Conservation (phyloP, 2,888 invertebrate species). For the Caenorhabditis zanzibari region DNA sequence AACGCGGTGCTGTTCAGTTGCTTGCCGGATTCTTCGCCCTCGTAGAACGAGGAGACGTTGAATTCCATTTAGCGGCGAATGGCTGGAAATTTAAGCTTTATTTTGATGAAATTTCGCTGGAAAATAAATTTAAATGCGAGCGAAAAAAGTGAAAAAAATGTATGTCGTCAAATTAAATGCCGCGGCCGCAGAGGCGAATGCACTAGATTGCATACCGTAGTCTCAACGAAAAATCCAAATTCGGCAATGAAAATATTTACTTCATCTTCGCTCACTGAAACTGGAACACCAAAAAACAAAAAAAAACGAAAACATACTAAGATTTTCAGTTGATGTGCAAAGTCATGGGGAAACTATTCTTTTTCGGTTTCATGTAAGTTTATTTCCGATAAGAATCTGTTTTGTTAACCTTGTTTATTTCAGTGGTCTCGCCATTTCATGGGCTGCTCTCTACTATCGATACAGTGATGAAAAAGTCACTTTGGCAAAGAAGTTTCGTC, state of each 20-base stretch:
- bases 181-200: slow-evolving; percentile 38
- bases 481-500: slow-evolving; percentile 39
- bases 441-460: slow-evolving; percentile 62
- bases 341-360: slow-evolving; percentile 59
- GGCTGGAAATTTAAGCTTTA: neutral
- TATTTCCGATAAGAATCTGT: neutral
- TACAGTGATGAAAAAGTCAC: slow-evolving; percentile 63
- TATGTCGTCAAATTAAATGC: slow-evolving; percentile 36
- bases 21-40: slow-evolving; percentile 45
- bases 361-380: slow-evolving; percentile 66
- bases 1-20: slow-evolving; percentile 60
- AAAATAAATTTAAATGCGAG: neutral
- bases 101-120: neutral
- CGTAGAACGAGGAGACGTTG: slow-evolving; percentile 62
- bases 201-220: slow-evolving; percentile 45
- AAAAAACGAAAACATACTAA: neutral
- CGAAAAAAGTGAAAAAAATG: slow-evolving; percentile 2
- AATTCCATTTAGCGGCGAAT: slow-evolving; percentile 56
- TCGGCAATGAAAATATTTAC: neutral
- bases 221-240: slow-evolving; percentile 2
- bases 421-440: slow-evolving; percentile 63
- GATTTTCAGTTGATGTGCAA: slow-evolving; percentile 46
- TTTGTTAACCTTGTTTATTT: neutral
- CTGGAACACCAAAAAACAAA: slow-evolving; percentile 10
- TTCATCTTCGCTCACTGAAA: slow-evolving; percentile 25